A percentile compares a stretch with the other conserved stretches of the same genome.
Evolutionary conservation across 2,888 invertebrate genomes (phyloP).

Genomic region (Lepidochrysops patricia): DNA sequence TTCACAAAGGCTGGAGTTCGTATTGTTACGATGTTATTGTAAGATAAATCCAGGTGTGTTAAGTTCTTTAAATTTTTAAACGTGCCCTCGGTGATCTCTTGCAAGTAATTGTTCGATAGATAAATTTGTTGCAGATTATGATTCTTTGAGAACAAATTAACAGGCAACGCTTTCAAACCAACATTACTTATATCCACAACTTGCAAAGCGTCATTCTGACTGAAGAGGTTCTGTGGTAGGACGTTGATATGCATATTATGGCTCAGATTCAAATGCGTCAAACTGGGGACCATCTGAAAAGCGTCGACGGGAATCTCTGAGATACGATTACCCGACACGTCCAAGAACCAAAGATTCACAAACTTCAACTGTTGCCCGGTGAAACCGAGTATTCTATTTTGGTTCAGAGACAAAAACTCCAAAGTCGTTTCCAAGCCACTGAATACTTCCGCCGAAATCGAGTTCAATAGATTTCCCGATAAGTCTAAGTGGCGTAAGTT

Average conservation of each 20-base stretch:
- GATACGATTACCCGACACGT: conserved; percentile 86
- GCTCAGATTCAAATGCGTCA: conserved; percentile 84
- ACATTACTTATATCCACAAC: conserved; percentile 83
- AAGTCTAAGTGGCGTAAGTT: conserved; percentile 82
- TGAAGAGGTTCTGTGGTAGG: conserved; percentile 79
- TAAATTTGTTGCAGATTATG: conserved; percentile 79
- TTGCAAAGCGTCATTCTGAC: conserved; percentile 79
- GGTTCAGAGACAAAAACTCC: conserved; percentile 80
- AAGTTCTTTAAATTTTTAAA: conserved; percentile 86
- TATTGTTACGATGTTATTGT: conserved; percentile 84
- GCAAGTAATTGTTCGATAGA: conserved; percentile 81
- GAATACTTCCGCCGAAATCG: conserved; percentile 83
- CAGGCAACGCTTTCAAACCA: conserved; percentile 81
- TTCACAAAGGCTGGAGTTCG: conserved; percentile 85
- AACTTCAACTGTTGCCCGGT: conserved; percentile 78
- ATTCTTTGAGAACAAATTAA: conserved; percentile 81
- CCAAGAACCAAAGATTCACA: conserved; percentile 78
- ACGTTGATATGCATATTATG: conserved; percentile 80
- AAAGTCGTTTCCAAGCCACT: conserved; percentile 83
- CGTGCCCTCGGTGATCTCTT: conserved; percentile 84
- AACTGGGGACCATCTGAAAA: conserved; percentile 78
- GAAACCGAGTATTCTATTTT: conserved; percentile 82
- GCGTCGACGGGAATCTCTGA: conserved; percentile 81
- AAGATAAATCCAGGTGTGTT: conserved; percentile 82
- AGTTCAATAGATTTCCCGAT: conserved; percentile 84